Evolutionary conservation across 2,113 vertebrate species (phyloP).

Genomic region (Lethenteron reissneri): DNA sequence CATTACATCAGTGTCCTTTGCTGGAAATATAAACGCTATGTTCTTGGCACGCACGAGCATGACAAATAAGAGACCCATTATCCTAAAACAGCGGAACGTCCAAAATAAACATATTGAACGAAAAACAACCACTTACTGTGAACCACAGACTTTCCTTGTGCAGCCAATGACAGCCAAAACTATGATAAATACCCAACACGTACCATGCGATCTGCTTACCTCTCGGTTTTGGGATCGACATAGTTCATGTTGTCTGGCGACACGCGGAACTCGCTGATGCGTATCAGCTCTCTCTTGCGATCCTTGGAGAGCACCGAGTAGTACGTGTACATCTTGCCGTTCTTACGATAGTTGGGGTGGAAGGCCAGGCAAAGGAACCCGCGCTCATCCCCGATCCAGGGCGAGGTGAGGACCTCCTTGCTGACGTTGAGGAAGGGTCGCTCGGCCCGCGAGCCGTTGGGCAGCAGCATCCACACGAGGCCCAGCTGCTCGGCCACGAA

Average conservation of each 20-base stretch:
- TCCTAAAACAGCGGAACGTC: no score
- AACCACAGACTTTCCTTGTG: no score
- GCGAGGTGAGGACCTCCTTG: conserved; percentile 31
- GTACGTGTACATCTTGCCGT: conserved; percentile 44
- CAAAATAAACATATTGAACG: no score
- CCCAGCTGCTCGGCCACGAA: conserved; percentile 47
- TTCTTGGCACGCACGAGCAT: no score
- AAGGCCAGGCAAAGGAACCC: conserved; percentile 54
- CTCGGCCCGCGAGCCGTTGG: conserved; percentile 28
- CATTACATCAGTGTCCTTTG: no score
- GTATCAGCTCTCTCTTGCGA: conserved; percentile 27
- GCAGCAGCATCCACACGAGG: conserved; percentile 42
- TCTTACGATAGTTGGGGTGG: conserved; percentile 34
- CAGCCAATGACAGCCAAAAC: no score
- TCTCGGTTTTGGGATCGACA: conserved; percentile 39
- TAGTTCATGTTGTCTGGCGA: conserved; percentile 32
- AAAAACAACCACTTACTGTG: no score
- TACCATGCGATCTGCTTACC: conserved; percentile 19
- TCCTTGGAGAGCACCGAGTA: conserved; percentile 31
- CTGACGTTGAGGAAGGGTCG: conserved; percentile 46
- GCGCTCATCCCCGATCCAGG: conserved; percentile 43
- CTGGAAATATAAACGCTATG: no score
- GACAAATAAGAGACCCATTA: no score
- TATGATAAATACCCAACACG: no score
- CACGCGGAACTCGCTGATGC: conserved; percentile 42